Evolutionary conservation across 1,140 invertebrate genomes (phyloP), one percentile per base, ranked within the genome.

Genomic region (Halesus radiatus): DNA sequence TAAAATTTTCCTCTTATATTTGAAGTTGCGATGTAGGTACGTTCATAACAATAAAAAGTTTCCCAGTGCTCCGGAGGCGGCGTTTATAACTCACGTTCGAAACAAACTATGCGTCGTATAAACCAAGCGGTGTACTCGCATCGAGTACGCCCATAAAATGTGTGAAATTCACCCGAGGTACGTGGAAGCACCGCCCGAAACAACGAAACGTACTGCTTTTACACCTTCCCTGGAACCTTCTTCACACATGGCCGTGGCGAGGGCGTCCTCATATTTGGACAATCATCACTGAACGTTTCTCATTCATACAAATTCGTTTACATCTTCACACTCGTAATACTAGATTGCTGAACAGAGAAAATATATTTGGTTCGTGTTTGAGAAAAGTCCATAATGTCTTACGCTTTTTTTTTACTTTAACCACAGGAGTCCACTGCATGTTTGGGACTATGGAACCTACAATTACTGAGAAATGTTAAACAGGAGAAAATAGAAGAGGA

Each of bases 61-160:
- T 74, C 50, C 72, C 26, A 68, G 79, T 66, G 13, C 32, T 72
- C 62, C 18, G 29, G 56, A 78, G 70, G 68, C 76, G 80, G 68
- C 52, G 76, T 82, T 82, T 82, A 82, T 78, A 76, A 76, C 80
- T 82, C 80, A 82, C 80, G 80, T 82, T 82, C 80, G 60, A 82
- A 82, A 82, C 80, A 82, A 82, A 82, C 80, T 82, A 75, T 79
- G 77, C 77, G 80, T 79, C 80, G 77, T 82, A 82, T 82, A 81
- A 82, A 58, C 77, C 45, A 50, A 70, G 73, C 73, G 60, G 37
- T 72, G 78, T 79, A 64, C 78, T 62, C 78, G 32, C 78, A 60
- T 79, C 56, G 68, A 79, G 78, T 79, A 73, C 52, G 29, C 52
- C 18, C 68, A 79, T 79, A 79, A 79, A 79, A 79, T 79, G 66